Conservation (phyloP, 2,888 invertebrate species). For the Smittia sp. region DNA sequence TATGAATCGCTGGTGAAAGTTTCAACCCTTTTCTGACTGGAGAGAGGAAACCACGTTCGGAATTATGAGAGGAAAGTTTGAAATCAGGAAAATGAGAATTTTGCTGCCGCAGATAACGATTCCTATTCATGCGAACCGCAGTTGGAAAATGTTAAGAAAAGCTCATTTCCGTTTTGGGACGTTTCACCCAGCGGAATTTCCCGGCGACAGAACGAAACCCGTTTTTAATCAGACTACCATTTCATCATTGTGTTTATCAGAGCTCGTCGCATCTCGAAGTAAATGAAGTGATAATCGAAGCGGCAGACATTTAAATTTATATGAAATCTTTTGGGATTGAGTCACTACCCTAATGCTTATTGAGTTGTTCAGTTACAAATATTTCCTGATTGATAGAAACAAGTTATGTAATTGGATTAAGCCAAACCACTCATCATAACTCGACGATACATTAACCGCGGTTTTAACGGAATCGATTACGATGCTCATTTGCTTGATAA, state of each 20-base stretch:
- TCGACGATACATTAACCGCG: not conserved
- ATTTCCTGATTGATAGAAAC: too few relatives aligned
- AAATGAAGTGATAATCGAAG: too few relatives aligned
- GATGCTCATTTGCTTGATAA: not conserved
- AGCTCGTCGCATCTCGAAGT: too few relatives aligned
- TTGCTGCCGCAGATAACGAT: not conserved
- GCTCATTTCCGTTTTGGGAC: not conserved
- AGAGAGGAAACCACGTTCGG: slow-evolving; percentile 2
- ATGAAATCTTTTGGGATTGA: too few relatives aligned
- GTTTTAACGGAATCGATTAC: too few relatives aligned
- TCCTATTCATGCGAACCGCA: not conserved
- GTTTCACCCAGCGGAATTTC: too few relatives aligned
- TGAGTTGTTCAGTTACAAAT: too few relatives aligned
- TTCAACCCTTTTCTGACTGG: not conserved
- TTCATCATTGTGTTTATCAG: too few relatives aligned
- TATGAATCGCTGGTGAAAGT: slow-evolving; percentile 10
- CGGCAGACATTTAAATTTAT: too few relatives aligned
- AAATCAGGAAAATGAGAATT: slow-evolving; percentile 22
- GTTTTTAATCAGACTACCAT: too few relatives aligned
- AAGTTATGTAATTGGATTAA: not conserved
- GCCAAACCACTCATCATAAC: not conserved
- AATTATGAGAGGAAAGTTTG: slow-evolving; percentile 14
- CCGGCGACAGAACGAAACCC: too few relatives aligned
- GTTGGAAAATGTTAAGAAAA: slow-evolving; percentile 9
- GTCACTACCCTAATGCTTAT: too few relatives aligned